A percentile compares a stretch with the other conserved stretches of the same genome.
These are phyloP conservation scores for Natator depressus DNA, from an alignment of 2,113 vertebrate species.

Conservation along the genomic window DNA sequence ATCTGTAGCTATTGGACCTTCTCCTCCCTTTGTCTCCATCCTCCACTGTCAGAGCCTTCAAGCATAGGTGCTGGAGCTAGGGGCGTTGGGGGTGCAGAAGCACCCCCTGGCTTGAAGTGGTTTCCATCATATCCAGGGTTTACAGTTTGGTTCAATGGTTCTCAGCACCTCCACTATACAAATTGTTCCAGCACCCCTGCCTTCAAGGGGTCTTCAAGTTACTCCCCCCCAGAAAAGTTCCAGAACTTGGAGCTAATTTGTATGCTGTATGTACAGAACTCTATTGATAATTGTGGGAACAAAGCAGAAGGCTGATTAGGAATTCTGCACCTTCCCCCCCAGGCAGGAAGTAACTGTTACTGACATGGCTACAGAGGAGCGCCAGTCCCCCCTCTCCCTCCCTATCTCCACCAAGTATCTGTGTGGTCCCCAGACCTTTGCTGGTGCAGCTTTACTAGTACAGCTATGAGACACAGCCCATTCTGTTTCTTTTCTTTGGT, in stretches of 20 bases:
- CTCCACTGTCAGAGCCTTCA: accelerated
- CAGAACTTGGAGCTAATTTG: neutral
- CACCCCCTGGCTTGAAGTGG: no score
- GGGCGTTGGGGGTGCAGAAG: no score
- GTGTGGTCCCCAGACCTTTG: slow-evolving; percentile 25
- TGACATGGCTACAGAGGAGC: slow-evolving; percentile 32
- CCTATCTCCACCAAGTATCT: neutral
- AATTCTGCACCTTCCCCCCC: slow-evolving; percentile 53
- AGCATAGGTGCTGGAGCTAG: no score
- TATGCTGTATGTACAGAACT: neutral
- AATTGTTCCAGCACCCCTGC: no score
- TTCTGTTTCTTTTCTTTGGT: neutral
- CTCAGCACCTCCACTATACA: no score
- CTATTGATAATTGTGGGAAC: slow-evolving; percentile 20
- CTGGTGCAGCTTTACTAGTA: slow-evolving; percentile 2
- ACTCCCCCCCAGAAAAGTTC: neutral
- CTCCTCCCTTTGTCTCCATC: neutral
- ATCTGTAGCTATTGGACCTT: neutral
- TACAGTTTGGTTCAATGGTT: no score
- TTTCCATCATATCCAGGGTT: no score
- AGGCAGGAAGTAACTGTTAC: slow-evolving; percentile 51
- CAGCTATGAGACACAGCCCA: neutral
- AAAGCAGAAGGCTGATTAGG: slow-evolving; percentile 34
- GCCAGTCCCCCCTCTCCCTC: neutral
- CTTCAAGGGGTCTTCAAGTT: neutral